Evolutionary conservation across 1,140 invertebrate species (phyloP).

Genomic region (Drosophila nasuta): DNA sequence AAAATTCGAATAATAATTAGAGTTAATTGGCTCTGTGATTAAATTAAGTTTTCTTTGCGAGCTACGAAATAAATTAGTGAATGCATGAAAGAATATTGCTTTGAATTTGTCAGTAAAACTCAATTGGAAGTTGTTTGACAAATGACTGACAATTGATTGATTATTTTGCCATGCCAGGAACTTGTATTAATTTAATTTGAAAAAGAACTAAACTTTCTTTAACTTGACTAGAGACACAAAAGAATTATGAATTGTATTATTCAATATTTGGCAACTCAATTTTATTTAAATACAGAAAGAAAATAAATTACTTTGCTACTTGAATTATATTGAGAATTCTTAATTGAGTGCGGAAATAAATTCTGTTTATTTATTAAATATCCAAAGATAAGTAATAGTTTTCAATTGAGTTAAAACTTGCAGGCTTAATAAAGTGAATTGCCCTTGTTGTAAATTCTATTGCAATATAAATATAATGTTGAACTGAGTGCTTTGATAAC

Average conservation of each 20-base stretch:
- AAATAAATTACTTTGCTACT: no score
- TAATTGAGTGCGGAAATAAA: neutral
- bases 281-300: no score
- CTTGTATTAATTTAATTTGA: no score
- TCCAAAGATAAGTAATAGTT: no score
- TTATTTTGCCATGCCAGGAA: neutral
- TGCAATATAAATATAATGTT: no score
- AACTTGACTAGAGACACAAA: no score
- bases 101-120: neutral
- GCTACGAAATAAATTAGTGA: neutral
- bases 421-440: neutral
- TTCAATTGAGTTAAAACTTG: neutral
- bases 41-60: neutral
- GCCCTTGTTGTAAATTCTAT: no score
- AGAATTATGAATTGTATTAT: no score
- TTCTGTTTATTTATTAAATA: neutral
- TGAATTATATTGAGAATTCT: no score
- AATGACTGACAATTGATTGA: neutral
- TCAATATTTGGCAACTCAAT: no score
- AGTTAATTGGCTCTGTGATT: conserved; percentile 4
- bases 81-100: neutral
- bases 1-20: neutral
- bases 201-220: no score
- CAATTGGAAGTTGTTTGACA: neutral
- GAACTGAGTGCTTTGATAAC: no score